Percentiles rank a stretch among this genome's conserved stretches.
Conservation (phyloP, 2,113 vertebrate genomes). For the Petaurus breviceps region DNA sequence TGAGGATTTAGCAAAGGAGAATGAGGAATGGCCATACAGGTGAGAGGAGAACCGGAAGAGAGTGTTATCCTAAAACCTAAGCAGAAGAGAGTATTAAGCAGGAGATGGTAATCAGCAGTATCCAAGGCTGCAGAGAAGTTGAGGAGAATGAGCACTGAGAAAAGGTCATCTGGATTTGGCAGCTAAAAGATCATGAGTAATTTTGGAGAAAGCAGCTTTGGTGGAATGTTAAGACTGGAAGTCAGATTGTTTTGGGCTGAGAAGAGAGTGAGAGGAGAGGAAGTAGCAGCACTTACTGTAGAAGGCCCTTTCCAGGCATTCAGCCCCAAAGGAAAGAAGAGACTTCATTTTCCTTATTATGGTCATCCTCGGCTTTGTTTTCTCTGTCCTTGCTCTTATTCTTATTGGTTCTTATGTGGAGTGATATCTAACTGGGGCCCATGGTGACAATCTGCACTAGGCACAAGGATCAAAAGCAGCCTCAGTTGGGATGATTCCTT, state of each 20-base stretch:
- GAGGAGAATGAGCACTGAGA: not conserved
- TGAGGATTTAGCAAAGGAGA: not conserved
- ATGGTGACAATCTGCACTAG: not conserved
- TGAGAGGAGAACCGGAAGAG: not conserved
- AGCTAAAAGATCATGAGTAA: not conserved
- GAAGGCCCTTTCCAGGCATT: not conserved
- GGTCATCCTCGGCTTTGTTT: not conserved
- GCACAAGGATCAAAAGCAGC: not conserved
- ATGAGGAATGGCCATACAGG: not conserved
- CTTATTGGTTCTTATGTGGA: not conserved
- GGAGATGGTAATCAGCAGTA: not conserved
- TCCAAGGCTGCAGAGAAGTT: not conserved
- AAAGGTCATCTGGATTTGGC: not conserved
- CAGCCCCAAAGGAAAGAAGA: not conserved
- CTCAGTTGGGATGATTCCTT: not conserved
- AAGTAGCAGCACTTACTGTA: not conserved
- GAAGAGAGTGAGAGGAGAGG: not conserved
- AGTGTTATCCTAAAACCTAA: not conserved
- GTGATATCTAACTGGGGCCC: not conserved
- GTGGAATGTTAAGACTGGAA: not conserved
- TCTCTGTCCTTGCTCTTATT: not conserved
- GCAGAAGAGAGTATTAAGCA: not conserved
- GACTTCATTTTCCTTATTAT: not conserved
- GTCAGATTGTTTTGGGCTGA: not conserved
- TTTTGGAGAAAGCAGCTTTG: not conserved